Percentiles rank a stretch among this genome's conserved stretches.
phyloP scores from a whole-genome alignment of 2,797 vertebrate genomes.

The Chiroxiphia lanceolata region DNA sequence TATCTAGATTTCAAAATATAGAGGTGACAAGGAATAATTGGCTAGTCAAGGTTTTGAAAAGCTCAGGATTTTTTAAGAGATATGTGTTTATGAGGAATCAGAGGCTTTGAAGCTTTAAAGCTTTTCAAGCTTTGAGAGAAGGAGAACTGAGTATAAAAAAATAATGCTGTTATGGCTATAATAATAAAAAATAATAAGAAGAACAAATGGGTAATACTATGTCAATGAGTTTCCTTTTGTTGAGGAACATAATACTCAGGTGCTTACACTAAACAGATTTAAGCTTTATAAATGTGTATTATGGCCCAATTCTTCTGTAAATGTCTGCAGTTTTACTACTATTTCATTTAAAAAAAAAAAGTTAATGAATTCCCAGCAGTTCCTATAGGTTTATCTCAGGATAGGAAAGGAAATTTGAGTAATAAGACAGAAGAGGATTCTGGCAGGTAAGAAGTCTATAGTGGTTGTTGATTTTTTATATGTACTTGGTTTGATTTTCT shows the following conservation, averaged over 20 bases:
- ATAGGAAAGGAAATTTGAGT: not conserved
- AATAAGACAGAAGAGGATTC: not conserved
- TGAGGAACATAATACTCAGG: not conserved
- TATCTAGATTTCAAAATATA: not conserved
- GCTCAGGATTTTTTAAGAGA: not conserved
- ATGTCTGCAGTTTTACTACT: not conserved
- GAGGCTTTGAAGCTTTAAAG: not conserved
- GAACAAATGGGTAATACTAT: not conserved
- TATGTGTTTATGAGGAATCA: not conserved
- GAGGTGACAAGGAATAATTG: not conserved
- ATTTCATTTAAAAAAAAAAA: not conserved
- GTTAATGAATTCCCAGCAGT: not conserved
- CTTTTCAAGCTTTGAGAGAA: not conserved
- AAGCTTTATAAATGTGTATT: not conserved
- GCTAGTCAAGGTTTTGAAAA: not conserved
- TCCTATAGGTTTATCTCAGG: not conserved
- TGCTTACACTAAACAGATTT: not conserved
- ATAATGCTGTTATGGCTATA: not conserved
- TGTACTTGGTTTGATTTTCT: not conserved
- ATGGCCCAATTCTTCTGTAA: not conserved
- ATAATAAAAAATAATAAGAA: not conserved
- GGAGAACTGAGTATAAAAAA: not conserved
- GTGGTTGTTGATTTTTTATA: not conserved
- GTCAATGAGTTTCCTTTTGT: not conserved
- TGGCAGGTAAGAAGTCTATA: not conserved